These are phyloP conservation scores for Mystacides longicornis DNA, from an alignment of 2,888 invertebrate genomes.

Conservation along the genomic window DNA sequence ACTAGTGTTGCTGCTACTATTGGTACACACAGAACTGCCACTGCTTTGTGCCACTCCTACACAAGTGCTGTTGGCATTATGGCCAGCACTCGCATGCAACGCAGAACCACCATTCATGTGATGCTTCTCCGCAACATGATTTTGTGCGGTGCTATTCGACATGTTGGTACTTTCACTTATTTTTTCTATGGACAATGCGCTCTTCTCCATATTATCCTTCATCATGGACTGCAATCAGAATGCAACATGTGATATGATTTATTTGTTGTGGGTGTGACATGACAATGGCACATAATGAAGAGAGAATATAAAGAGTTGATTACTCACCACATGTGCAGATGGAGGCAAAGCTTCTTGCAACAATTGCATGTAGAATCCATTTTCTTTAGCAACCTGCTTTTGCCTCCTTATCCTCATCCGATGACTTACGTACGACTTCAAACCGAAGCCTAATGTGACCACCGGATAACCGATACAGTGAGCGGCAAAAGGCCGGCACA, in stretches of 20 bases:
- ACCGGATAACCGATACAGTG: slow-evolving; percentile 92
- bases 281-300: too few species aligned
- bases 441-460: slow-evolving; percentile 91
- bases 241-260: too few species aligned
- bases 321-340: too few species aligned
- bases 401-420: slow-evolving; percentile 86
- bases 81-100: neutral
- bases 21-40: neutral
- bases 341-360: slow-evolving; percentile 84
- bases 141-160: neutral
- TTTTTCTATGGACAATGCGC: neutral
- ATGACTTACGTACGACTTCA: slow-evolving; percentile 87
- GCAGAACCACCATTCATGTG: neutral
- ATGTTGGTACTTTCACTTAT: neutral
- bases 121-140: neutral
- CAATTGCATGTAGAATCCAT: slow-evolving; percentile 90
- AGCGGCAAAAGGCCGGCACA: slow-evolving; percentile 93
- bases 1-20: neutral
- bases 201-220: neutral
- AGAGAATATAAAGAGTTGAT: too few species aligned
- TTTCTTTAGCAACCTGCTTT: slow-evolving; percentile 88
- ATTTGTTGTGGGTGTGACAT: too few species aligned
- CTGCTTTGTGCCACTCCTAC: neutral
- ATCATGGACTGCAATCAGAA: too few species aligned
- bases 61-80: neutral